Evolutionary conservation across 2,113 vertebrate species (phyloP).

Genomic region (Stegastes partitus): DNA sequence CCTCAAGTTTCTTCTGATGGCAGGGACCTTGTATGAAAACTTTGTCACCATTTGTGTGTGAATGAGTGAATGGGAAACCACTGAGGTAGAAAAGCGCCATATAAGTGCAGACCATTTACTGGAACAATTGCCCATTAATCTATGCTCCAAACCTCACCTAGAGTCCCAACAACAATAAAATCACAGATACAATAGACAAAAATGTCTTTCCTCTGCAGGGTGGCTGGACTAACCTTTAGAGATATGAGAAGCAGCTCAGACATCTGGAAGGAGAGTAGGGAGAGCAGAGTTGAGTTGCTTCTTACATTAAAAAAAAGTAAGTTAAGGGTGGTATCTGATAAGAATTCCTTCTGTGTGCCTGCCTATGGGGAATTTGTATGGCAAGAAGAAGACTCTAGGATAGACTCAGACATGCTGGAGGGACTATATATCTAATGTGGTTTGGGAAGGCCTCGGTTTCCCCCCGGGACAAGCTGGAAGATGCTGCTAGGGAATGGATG

Average conservation of each 20-base stretch:
- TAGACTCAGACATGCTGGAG: constrained; percentile 3
- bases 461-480: constrained; percentile 10
- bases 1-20: too few relatives aligned
- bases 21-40: too few relatives aligned
- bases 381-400: neutral
- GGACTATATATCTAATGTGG: neutral
- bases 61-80: too few relatives aligned
- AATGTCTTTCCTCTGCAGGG: neutral
- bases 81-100: too few relatives aligned
- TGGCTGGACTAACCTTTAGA: neutral
- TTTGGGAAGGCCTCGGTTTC: constrained; percentile 18
- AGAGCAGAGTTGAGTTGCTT: neutral
- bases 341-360: neutral
- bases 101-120: too few relatives aligned
- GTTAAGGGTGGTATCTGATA: constrained; percentile 19
- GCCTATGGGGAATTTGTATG: neutral
- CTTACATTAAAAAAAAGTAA: neutral
- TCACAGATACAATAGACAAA: too few relatives aligned
- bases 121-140: too few relatives aligned
- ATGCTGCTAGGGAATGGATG: neutral
- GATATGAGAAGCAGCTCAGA: neutral
- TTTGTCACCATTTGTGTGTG: too few relatives aligned
- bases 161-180: too few relatives aligned
- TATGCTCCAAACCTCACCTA: too few relatives aligned
- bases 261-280: neutral